phyloP scores from a whole-genome alignment of 2,113 vertebrate genomes.

The Myanophis thanlyinensis region DNA sequence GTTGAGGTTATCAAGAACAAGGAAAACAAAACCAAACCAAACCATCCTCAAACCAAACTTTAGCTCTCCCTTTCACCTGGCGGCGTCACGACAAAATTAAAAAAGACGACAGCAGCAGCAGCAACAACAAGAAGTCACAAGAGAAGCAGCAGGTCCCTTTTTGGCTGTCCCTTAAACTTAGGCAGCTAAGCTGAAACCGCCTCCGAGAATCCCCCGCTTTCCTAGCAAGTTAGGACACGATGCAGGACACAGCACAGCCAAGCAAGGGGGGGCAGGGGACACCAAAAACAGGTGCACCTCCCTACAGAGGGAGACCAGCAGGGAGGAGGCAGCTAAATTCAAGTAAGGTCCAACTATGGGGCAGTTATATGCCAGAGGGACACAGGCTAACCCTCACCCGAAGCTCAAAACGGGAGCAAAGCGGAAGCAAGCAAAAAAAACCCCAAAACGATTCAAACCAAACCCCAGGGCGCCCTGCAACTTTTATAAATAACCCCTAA shows the following conservation, averaged over 20 bases:
- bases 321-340: not conserved
- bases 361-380: not conserved
- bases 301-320: not conserved
- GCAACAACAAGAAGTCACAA: slow-evolving; percentile 30
- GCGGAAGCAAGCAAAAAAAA: not conserved
- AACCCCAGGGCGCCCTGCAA: not conserved
- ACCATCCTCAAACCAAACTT: slow-evolving; percentile 39
- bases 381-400: not conserved
- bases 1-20: slow-evolving; percentile 53
- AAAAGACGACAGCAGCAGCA: too few relatives aligned
- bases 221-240: not conserved
- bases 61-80: slow-evolving; percentile 41
- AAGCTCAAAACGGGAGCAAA: not conserved
- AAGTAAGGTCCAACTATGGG: not conserved
- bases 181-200: not conserved
- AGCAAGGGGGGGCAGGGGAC: not conserved
- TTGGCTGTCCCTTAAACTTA: too few relatives aligned
- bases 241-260: not conserved
- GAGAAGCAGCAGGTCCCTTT: not conserved
- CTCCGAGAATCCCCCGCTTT: not conserved
- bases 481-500: not conserved
- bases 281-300: not conserved
- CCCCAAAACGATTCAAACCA: too few relatives aligned
- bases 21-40: slow-evolving; percentile 39
- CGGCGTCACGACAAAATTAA: slow-evolving; percentile 2